Percentiles rank a stretch among this genome's conserved stretches.
Evolutionary conservation across 2,797 vertebrate genomes (phyloP).

Genomic region (Dipus sagitta): DNA sequence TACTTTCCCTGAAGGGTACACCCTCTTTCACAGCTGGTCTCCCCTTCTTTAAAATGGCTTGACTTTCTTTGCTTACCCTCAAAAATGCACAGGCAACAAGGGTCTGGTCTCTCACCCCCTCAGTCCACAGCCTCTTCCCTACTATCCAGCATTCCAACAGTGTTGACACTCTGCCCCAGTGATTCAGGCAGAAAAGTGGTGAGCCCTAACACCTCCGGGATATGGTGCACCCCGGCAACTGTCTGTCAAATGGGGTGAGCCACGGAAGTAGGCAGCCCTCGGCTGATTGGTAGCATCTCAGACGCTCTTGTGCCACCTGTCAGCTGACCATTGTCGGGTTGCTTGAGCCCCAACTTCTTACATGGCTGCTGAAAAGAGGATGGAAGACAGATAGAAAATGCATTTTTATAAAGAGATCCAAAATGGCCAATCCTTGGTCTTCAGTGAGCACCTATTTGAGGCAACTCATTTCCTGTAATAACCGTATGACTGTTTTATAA

Average conservation of each 20-base stretch:
- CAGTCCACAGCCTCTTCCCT: neutral
- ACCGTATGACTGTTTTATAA: neutral
- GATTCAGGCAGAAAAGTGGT: constrained; percentile 8
- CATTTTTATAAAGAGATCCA: neutral
- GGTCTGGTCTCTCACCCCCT: neutral
- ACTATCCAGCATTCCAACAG: neutral
- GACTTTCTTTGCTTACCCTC: neutral
- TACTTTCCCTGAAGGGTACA: neutral
- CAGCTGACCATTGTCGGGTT: neutral
- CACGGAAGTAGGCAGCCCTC: neutral
- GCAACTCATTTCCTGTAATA: constrained; percentile 7
- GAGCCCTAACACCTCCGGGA: neutral
- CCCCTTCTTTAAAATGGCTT: neutral
- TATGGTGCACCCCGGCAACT: neutral
- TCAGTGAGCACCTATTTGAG: neutral
- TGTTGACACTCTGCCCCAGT: neutral
- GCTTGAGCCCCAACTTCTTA: neutral
- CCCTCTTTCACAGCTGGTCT: neutral
- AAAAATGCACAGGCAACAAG: neutral
- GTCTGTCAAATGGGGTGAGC: neutral
- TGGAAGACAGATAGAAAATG: neutral
- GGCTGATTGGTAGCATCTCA: neutral
- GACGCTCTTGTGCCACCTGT: neutral
- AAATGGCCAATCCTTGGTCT: neutral
- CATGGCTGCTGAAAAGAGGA: neutral